phyloP scores from a whole-genome alignment of 2,888 invertebrate genomes.

The Eustalomyia histrio region DNA sequence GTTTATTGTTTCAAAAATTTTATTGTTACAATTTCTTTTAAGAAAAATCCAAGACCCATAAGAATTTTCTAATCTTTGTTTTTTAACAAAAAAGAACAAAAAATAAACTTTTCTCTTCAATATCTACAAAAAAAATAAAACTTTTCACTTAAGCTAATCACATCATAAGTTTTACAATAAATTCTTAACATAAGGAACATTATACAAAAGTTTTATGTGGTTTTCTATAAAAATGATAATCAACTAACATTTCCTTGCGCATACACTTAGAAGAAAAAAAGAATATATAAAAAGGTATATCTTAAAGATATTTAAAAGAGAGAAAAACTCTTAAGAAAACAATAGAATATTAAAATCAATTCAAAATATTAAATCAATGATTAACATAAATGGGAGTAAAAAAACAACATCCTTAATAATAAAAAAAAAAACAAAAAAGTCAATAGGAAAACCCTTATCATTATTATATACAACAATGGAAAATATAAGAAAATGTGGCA shows the following conservation, averaged over 20 bases:
- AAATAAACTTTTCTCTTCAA: conserved; percentile 27
- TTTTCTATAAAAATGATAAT: conserved; percentile 34
- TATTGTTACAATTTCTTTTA: not conserved
- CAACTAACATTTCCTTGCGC: not conserved
- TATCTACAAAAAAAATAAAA: conserved; percentile 28
- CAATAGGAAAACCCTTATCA: conserved; percentile 49
- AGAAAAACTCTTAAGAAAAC: conserved; percentile 34
- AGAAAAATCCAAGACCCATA: not conserved
- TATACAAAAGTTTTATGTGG: conserved; percentile 27
- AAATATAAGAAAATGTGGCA: conserved; percentile 3
- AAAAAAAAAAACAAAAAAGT: conserved; percentile 10
- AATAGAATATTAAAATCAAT: conserved; percentile 51
- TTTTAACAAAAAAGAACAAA: not conserved
- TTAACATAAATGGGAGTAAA: conserved; percentile 14
- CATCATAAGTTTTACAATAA: conserved; percentile 59
- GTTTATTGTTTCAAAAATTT: not conserved
- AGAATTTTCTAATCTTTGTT: conserved; percentile 16
- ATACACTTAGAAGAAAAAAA: too few species aligned
- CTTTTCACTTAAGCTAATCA: conserved; percentile 62
- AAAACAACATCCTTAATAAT: not conserved
- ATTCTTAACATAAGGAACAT: conserved; percentile 47
- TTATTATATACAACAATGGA: conserved; percentile 11
- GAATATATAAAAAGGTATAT: not conserved
- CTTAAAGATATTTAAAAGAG: not conserved
- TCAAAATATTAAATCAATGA: conserved; percentile 53